Percentiles rank a stretch among this genome's conserved stretches.
These are phyloP conservation scores for rat (Rattus norvegicus) DNA, from an alignment of 2,113 vertebrate genomes.

Conservation along the genomic window DNA sequence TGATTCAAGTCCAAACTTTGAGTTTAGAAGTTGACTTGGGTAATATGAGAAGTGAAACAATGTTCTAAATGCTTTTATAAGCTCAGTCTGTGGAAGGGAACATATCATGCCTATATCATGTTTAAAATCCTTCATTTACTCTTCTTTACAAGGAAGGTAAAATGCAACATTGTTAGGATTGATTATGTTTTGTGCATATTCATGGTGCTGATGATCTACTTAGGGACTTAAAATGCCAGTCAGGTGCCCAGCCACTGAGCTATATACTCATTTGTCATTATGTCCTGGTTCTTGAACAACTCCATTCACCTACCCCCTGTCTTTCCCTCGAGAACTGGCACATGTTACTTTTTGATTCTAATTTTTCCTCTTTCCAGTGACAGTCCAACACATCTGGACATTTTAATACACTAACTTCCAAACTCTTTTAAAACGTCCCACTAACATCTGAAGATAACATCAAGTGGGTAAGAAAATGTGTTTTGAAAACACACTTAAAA, in stretches of 20 bases:
- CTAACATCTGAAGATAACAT: neutral
- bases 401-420: neutral
- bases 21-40: conserved; percentile 1
- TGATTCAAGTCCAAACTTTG: neutral
- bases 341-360: neutral
- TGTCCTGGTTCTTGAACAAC: neutral
- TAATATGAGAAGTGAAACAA: neutral
- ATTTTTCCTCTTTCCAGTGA: neutral
- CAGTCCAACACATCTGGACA: neutral
- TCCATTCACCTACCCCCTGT: neutral
- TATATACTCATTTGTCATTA: neutral
- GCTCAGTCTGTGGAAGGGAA: neutral
- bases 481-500: neutral
- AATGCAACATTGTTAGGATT: neutral
- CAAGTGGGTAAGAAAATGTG: neutral
- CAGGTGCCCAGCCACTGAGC: neutral
- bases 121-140: neutral
- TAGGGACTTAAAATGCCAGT: neutral
- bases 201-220: neutral
- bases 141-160: neutral
- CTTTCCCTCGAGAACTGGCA: neutral
- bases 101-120: neutral
- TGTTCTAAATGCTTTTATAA: neutral
- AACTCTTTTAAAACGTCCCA: neutral
- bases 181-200: neutral